These are phyloP conservation scores for Passer montanus DNA, from an alignment of 2,113 vertebrate genomes.

Conservation along the genomic window DNA sequence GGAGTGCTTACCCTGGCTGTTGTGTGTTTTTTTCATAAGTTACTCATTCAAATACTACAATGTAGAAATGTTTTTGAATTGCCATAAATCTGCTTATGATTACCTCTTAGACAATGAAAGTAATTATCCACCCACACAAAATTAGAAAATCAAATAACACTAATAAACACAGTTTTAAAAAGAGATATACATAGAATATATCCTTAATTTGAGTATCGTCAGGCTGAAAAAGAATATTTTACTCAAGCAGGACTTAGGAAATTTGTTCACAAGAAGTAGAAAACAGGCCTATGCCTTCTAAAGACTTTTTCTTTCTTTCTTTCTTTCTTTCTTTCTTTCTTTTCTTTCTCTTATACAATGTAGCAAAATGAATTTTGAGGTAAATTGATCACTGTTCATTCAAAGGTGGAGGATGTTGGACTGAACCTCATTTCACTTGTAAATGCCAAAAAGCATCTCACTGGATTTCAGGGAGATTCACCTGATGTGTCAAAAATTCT, in stretches of 20 bases:
- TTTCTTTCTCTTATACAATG: neutral
- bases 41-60: neutral
- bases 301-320: neutral
- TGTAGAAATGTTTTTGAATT: neutral
- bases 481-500: neutral
- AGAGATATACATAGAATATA: neutral
- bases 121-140: neutral
- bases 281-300: neutral
- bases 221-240: neutral
- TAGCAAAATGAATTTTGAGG: neutral
- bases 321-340: too few relatives aligned
- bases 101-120: neutral
- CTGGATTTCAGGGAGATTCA: neutral
- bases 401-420: neutral
- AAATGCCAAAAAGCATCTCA: neutral
- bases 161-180: constrained; percentile 2
- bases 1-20: neutral
- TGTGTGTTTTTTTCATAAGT: neutral
- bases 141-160: constrained; percentile 2
- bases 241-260: neutral
- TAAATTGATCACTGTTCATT: neutral
- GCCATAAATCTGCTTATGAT: neutral
- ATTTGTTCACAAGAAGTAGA: neutral
- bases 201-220: neutral
- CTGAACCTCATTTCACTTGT: neutral